Conservation (phyloP, 1,140 invertebrate genomes). For the Psilanteris sp. region DNA sequence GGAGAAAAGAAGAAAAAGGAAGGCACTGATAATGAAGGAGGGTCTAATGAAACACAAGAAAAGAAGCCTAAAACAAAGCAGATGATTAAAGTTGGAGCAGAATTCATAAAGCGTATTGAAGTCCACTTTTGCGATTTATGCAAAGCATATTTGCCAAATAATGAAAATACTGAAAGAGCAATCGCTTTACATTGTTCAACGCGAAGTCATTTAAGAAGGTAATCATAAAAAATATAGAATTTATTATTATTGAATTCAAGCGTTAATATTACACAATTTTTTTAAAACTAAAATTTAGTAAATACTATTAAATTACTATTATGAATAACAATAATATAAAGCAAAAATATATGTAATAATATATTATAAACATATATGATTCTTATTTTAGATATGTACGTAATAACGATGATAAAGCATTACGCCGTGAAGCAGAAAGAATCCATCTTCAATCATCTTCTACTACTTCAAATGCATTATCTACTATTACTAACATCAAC, state of each 20-base stretch:
- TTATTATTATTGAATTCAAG: too few relatives aligned
- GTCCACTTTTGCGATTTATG: conserved; percentile 87
- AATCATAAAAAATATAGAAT: background rate
- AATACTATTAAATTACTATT: background rate
- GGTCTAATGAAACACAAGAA: conserved; percentile 72
- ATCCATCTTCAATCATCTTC: conserved; percentile 81
- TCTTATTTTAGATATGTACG: conserved; percentile 81
- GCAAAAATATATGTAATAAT: too few relatives aligned
- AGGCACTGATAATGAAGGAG: conserved; percentile 72
- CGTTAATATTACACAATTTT: too few relatives aligned
- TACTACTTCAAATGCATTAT: conserved; percentile 33
- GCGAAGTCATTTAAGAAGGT: conserved; percentile 84
- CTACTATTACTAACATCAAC: conserved; percentile 41
- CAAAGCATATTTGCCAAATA: conserved; percentile 84
- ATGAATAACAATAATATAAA: too few relatives aligned
- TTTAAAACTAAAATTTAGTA: too few relatives aligned
- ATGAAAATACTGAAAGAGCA: conserved; percentile 82
- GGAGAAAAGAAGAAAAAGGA: conserved; percentile 82
- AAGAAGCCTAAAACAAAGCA: conserved; percentile 82
- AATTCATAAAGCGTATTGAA: conserved; percentile 87
- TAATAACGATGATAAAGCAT: conserved; percentile 86
- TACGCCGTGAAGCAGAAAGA: conserved; percentile 84
- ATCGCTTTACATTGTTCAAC: conserved; percentile 85
- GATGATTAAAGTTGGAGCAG: conserved; percentile 87
- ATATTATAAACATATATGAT: too few relatives aligned